phyloP scores from a whole-genome alignment of 23 tunicate species.

The Trididemnum clinides region DNA sequence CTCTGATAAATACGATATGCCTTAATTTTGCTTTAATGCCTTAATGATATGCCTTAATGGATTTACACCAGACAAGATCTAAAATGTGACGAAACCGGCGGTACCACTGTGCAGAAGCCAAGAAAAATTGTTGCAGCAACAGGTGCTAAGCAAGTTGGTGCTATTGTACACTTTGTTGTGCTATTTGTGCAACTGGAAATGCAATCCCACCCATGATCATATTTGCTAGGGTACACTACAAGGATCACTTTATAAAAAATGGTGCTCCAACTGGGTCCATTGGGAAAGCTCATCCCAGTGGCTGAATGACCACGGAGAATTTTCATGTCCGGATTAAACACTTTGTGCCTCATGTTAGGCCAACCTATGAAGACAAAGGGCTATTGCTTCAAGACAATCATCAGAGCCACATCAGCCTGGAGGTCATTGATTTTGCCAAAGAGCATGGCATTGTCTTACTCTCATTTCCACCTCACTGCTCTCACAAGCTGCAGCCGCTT shows the following conservation, averaged over 20 bases:
- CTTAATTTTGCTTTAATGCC: too few relatives aligned
- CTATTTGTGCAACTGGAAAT: slow-evolving; percentile 19
- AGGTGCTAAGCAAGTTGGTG: slow-evolving; percentile 36
- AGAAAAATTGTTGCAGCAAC: not conserved
- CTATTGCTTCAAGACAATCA: slow-evolving; percentile 14
- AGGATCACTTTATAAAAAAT: not conserved
- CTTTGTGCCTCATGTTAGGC: not conserved
- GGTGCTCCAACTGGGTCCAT: slow-evolving; percentile 4
- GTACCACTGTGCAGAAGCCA: slow-evolving; percentile 15
- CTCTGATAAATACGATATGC: slow-evolving; percentile 1
- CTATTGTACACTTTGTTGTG: slow-evolving; percentile 33
- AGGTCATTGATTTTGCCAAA: slow-evolving; percentile 13
- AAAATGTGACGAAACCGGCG: slow-evolving; percentile 37
- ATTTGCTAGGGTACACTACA: slow-evolving; percentile 22
- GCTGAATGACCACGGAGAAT: slow-evolving; percentile 10
- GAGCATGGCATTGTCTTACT: slow-evolving; percentile 7
- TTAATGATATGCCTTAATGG: too few relatives aligned
- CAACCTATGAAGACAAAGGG: not conserved
- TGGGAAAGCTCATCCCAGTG: not conserved
- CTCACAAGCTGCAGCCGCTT: slow-evolving; percentile 35
- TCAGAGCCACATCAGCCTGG: not conserved
- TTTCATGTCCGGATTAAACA: slow-evolving; percentile 11
- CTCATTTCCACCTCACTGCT: slow-evolving; percentile 34
- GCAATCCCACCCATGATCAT: slow-evolving; percentile 11
- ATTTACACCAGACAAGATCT: too few relatives aligned